These are phyloP conservation scores for Nephrotoma flavescens DNA, from an alignment of 2,888 invertebrate genomes.

Conservation along the genomic window DNA sequence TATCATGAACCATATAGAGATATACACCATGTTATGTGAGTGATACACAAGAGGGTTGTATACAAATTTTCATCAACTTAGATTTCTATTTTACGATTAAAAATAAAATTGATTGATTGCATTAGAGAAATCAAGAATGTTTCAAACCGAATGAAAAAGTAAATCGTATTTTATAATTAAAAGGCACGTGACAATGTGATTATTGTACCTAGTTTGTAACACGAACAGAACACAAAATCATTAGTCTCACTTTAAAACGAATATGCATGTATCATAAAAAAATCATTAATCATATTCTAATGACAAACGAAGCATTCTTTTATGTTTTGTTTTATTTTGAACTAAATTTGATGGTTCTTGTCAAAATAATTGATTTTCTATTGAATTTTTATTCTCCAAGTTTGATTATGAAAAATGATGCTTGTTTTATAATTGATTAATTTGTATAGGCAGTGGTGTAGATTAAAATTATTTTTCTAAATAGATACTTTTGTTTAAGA, in stretches of 20 bases:
- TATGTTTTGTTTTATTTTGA: neutral
- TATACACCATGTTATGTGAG: neutral
- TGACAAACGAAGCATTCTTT: neutral
- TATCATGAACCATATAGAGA: neutral
- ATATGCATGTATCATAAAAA: neutral
- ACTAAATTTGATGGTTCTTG: constrained; percentile 1
- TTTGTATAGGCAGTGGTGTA: neutral
- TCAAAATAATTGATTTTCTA: neutral
- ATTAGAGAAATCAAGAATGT: neutral
- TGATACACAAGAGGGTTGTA: neutral
- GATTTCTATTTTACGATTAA: neutral
- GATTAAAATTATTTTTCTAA: neutral
- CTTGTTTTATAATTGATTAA: neutral
- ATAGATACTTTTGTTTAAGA: neutral
- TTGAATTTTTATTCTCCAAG: neutral
- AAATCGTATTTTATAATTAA: neutral
- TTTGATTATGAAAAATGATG: neutral
- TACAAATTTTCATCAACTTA: neutral
- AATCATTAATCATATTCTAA: neutral
- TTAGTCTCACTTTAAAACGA: neutral
- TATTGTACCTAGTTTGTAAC: neutral
- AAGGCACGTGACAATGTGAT: neutral
- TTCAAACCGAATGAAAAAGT: neutral
- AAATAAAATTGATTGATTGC: neutral
- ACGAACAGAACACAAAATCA: neutral